phyloP scores from a whole-genome alignment of 2,797 vertebrate species.

The Hylomyscus alleni region DNA sequence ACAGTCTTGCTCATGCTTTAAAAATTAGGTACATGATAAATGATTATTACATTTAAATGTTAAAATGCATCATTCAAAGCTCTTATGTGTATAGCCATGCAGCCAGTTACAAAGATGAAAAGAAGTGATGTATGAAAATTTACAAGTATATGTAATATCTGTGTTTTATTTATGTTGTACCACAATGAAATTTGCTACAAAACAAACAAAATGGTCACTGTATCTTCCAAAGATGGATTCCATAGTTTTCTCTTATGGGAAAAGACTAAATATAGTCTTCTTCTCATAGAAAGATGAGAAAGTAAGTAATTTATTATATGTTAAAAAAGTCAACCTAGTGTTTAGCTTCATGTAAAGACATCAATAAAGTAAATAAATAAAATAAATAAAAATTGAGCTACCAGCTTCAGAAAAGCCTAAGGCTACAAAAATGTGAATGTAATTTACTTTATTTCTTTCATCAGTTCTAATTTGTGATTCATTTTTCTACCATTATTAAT shows the following conservation, averaged over 20 bases:
- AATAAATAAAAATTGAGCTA: slow-evolving; percentile 5
- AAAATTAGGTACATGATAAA: neutral
- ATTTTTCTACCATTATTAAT: slow-evolving; percentile 43
- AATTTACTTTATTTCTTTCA: slow-evolving; percentile 26
- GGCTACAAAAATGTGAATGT: neutral
- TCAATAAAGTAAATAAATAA: neutral
- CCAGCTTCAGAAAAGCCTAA: slow-evolving; percentile 3
- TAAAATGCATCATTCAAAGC: neutral
- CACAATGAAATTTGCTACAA: slow-evolving; percentile 26
- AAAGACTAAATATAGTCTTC: slow-evolving; percentile 3
- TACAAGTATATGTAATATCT: neutral
- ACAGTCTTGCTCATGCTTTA: neutral
- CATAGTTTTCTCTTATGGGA: neutral
- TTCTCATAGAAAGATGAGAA: neutral
- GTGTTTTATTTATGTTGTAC: neutral
- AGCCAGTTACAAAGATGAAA: neutral
- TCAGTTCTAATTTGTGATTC: slow-evolving; percentile 7
- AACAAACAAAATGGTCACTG: slow-evolving; percentile 25
- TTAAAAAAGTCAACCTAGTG: slow-evolving; percentile 16
- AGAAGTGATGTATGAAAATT: neutral
- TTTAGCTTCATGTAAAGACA: slow-evolving; percentile 44
- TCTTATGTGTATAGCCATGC: neutral
- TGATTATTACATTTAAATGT: slow-evolving; percentile 24
- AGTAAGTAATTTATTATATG: slow-evolving; percentile 3
- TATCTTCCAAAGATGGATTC: neutral